A percentile compares a stretch with the other conserved stretches of the same genome.
phyloP scores from a whole-genome alignment of 2,888 invertebrate genomes.

The Amphiduros pacificus region DNA sequence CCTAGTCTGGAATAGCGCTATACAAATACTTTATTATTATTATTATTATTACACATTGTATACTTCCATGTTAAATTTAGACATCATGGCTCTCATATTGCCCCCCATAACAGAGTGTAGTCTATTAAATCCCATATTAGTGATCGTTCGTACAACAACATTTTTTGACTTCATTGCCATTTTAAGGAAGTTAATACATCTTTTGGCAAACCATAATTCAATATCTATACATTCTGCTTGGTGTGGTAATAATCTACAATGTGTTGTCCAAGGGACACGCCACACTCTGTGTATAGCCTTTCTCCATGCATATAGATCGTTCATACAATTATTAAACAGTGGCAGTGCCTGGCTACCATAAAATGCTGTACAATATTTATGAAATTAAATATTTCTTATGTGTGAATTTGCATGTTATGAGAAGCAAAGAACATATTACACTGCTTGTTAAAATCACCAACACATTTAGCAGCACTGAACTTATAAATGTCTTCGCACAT shows the following conservation, averaged over 20 bases:
- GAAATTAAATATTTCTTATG: not conserved
- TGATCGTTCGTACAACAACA: too few species aligned
- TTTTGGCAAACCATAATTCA: too few species aligned
- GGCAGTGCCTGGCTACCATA: not conserved
- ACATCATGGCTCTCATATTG: too few species aligned
- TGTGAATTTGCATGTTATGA: not conserved
- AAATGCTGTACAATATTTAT: not conserved
- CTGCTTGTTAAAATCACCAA: not conserved
- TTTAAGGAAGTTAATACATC: too few species aligned
- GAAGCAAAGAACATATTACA: slow-evolving; percentile 1
- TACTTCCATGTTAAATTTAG: too few species aligned
- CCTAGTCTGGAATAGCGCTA: too few species aligned
- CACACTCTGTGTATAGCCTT: not conserved
- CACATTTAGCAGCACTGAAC: not conserved
- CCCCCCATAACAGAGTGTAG: too few species aligned
- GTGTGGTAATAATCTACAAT: not conserved
- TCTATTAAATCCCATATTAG: too few species aligned
- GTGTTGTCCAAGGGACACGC: not conserved
- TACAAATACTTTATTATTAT: too few species aligned
- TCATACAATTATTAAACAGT: not conserved
- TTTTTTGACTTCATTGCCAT: too few species aligned
- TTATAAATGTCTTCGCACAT: not conserved
- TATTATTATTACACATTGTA: too few species aligned
- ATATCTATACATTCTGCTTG: not conserved
- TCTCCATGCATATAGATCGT: not conserved